Evolutionary conservation across 2,888 invertebrate genomes (phyloP), one percentile per base, ranked within the genome.

Genomic region (Ennomos erosarius): DNA sequence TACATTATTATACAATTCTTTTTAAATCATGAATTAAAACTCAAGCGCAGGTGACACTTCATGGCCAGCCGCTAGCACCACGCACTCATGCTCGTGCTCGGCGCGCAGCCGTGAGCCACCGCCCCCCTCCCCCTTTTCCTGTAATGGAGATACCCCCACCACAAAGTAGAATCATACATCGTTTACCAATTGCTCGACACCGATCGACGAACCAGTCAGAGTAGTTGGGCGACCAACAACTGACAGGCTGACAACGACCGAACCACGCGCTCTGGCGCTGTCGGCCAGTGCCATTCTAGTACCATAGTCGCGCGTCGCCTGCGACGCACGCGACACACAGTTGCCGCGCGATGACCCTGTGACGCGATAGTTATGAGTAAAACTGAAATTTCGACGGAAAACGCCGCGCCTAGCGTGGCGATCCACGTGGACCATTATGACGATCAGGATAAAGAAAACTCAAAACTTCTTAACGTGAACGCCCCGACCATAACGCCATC

Each of bases 221-320:
- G 79, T 81, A 76, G 78, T 90, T 85, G 82, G 86, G 86, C 85
- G 84, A 85, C 78, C 82, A 82, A 74, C 84, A 76, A 96, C 97
- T 76, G 98, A 97, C 73, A n/a, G n/a, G 97, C 97, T 74, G 90
- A 97, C 73, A 97, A n/a, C n/a, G n/a, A n/a, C n/a, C n/a, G n/a
- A n/a, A n/a, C 97, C 74, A 90, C 96, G 74, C 97, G 90, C 97
- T 97, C 93, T 97, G 78, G 82, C 71, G 51, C 46, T 57, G 79
- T 71, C 70, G 76, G 76, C 79, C 75, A 51, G 43, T 57, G 79
- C 71, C 70, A 76, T 76, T 80, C 75, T 75, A 78, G 81, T 81
- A 82, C 82, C 78, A 74, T 74, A 81, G 85, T 82, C 85, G 86
- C 87, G 87, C 87, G 89, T 84, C 86, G 87, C 78, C 76, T 76